These are phyloP conservation scores for Galerucella nymphaeae DNA, from an alignment of 2,888 invertebrate species.

Conservation along the genomic window DNA sequence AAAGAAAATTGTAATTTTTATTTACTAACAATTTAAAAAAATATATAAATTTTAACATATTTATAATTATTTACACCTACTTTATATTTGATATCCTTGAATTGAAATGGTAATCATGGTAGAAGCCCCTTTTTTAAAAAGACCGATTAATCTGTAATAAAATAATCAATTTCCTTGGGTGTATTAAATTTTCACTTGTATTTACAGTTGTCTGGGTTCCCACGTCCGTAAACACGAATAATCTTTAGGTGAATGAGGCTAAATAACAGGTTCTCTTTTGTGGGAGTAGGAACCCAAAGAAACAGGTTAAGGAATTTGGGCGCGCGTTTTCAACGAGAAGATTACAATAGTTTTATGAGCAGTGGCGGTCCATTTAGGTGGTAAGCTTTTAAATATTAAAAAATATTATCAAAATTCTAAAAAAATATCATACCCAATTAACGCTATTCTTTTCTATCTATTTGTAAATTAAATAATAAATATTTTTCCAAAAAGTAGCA, in stretches of 20 bases:
- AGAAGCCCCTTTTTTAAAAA: no score
- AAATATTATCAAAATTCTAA: background rate
- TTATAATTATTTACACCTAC: no score
- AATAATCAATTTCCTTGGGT: background rate
- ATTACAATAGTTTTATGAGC: constrained; percentile 23
- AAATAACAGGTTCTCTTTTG: constrained; percentile 29
- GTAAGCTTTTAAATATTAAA: background rate
- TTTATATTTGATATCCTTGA: no score
- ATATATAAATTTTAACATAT: no score
- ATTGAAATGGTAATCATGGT: no score
- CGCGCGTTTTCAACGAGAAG: constrained; percentile 28
- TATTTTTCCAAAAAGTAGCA: no score
- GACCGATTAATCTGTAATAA: background rate
- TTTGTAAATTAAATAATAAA: no score
- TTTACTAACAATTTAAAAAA: no score
- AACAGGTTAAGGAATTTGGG: constrained; percentile 30
- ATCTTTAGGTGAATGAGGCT: constrained; percentile 15
- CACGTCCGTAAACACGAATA: constrained; percentile 19
- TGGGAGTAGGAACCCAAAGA: constrained; percentile 26
- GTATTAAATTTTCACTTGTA: constrained; percentile 1
- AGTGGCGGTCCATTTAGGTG: constrained; percentile 19
- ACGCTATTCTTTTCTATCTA: no score
- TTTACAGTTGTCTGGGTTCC: constrained; percentile 12
- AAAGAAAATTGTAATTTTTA: no score
- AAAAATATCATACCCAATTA: no score